Conservation (phyloP, 2,113 vertebrate species). For the Lycocorax pyrrhopterus region DNA sequence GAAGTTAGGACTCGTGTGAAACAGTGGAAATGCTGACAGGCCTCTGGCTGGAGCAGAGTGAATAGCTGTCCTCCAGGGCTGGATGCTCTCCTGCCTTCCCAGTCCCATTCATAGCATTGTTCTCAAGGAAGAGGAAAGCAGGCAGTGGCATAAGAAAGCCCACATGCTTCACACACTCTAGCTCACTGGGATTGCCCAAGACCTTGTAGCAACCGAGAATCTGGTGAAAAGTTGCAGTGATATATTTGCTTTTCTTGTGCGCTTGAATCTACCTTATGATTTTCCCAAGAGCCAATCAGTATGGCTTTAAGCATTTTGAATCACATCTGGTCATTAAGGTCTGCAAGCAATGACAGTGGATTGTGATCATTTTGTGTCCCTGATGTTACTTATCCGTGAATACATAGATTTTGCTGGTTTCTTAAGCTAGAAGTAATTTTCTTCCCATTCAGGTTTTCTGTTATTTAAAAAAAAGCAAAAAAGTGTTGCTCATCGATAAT, state of each 20-base stretch:
- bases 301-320: not conserved
- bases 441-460: not conserved
- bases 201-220: not conserved
- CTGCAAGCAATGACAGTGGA: not conserved
- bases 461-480: not conserved
- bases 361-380: not conserved
- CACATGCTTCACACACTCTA: not conserved
- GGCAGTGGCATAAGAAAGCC: not conserved
- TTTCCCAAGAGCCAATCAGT: not conserved
- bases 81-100: not conserved
- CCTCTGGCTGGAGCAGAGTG: not conserved
- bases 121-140: not conserved
- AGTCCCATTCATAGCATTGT: not conserved
- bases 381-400: not conserved
- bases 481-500: not conserved
- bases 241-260: not conserved
- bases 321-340: not conserved
- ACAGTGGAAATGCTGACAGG: constrained; percentile 50
- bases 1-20: constrained; percentile 48
- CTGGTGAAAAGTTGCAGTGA: not conserved
- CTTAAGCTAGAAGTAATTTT: not conserved
- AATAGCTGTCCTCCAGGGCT: not conserved
- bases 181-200: not conserved
- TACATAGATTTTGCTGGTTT: not conserved
- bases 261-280: not conserved